Base-by-base conservation (phyloP, 2,797 vertebrate genomes). In the Crax fasciolata region DNA sequence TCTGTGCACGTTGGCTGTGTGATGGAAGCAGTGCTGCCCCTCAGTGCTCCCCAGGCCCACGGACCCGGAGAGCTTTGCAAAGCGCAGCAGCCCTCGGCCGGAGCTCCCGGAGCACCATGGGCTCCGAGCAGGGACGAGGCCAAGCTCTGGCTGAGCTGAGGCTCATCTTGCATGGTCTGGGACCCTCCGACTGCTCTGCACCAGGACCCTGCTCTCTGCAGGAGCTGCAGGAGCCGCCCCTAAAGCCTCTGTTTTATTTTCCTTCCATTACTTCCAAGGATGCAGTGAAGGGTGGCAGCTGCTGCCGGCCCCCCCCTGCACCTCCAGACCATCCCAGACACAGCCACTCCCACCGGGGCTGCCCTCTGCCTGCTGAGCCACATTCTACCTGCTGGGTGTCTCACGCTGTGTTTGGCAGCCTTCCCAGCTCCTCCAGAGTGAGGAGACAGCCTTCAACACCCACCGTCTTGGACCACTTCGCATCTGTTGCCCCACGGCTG, bases 401-500 rank as follows among this genome's bases (percentile, higher is more conserved):
- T 58, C 61, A 84, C 30, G n/a, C 18, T 38, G 76, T 5, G 70
- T 91, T 67, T 78, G 89, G 77, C 48, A 83, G 84, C 59, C 95
- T 82, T 91, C 67, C 61, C 27, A 81, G 55, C 94, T 95, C 88
- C 88, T 93, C 87, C 41, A 41, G 68, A 85, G 74, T 84, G 83
- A 72, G 82, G 77, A 80, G 79, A 79, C 79, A 95, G 94, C 95
- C 87, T 95, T 94, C 65, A 15, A 51, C 19, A 57, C 90, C 93
- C 93, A 95, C 95, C 87, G 67, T 95, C 94, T 86, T 28, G 25
- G 84, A 78, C 84, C n/a, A 19, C 87, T 96, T 79, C 89, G 78
- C 95, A 96, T 95, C 95, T 97, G 97, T 87, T 55, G 78, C 79
- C 87, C 57, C n/a, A 24, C 80, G 93, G 93, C 76, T 92, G 95